phyloP scores from a whole-genome alignment of 2,797 vertebrate species.

The Squalus acanthias region DNA sequence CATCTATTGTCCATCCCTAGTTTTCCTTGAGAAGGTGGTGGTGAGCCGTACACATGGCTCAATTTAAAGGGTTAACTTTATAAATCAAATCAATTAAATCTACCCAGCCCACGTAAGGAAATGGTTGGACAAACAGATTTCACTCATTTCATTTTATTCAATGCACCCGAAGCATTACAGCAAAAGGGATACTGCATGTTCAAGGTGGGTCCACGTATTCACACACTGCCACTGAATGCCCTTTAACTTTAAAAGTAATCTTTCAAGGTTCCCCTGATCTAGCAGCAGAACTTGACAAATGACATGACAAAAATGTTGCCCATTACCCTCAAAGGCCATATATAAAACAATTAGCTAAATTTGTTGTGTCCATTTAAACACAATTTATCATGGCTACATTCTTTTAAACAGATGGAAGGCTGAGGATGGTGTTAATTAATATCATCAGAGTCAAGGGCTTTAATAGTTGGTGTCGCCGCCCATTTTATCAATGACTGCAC shows the following conservation, averaged over 20 bases:
- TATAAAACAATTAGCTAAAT: slow-evolving; percentile 40
- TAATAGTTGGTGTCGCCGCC: slow-evolving; percentile 44
- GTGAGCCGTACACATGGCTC: not conserved
- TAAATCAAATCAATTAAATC: not conserved
- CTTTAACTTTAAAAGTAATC: not conserved
- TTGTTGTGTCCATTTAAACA: slow-evolving; percentile 43
- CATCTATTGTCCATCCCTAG: not conserved
- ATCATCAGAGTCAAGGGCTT: slow-evolving; percentile 46
- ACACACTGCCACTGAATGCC: not conserved
- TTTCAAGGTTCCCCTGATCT: not conserved
- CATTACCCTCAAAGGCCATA: slow-evolving; percentile 35
- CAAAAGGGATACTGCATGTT: not conserved
- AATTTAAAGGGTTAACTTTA: not conserved
- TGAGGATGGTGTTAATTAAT: slow-evolving; percentile 46
- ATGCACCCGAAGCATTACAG: not conserved
- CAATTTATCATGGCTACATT: slow-evolving; percentile 48
- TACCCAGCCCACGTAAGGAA: not conserved
- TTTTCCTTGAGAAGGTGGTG: not conserved
- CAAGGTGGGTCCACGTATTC: not conserved
- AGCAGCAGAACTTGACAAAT: not conserved
- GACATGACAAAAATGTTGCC: slow-evolving; percentile 23
- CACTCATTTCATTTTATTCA: not conserved
- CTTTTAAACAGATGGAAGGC: slow-evolving; percentile 41
- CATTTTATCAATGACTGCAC: slow-evolving; percentile 45
- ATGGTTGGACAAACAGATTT: too few species aligned